Percentiles rank a stretch among this genome's conserved stretches.
These are phyloP conservation scores for Hirundo rustica DNA, from an alignment of 2,797 vertebrate species.

Conservation along the genomic window DNA sequence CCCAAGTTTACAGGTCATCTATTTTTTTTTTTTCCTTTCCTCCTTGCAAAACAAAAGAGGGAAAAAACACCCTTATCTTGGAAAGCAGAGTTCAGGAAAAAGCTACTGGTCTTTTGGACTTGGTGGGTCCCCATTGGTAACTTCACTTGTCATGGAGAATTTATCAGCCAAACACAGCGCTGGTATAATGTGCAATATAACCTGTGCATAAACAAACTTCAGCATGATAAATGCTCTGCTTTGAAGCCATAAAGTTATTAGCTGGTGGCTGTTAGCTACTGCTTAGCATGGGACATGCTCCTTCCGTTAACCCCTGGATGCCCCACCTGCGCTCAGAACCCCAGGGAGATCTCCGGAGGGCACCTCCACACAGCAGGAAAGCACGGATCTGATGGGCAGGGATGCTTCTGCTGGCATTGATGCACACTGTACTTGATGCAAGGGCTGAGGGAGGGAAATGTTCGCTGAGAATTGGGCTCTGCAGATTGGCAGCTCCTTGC, in stretches of 20 bases:
- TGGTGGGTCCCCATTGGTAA: conserved; percentile 48
- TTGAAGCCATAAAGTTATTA: conserved; percentile 89
- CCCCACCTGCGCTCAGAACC: fast-evolving
- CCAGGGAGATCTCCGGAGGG: background rate
- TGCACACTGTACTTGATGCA: background rate
- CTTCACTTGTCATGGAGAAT: conserved; percentile 74
- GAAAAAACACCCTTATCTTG: conserved; percentile 57
- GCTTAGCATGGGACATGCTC: conserved; percentile 51
- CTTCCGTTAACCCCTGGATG: conserved; percentile 64
- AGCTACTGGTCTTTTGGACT: conserved; percentile 74
- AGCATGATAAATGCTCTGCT: conserved; percentile 86
- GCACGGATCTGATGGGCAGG: fast-evolving
- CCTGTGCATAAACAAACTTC: conserved; percentile 87
- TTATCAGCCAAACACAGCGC: conserved; percentile 82
- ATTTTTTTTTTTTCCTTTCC: background rate
- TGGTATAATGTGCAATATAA: conserved; percentile 81
- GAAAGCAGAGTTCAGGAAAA: conserved; percentile 71
- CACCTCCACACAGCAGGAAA: background rate
- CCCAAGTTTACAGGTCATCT: background rate
- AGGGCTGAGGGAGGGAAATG: background rate
- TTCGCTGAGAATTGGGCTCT: background rate
- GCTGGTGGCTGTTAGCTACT: conserved; percentile 88
- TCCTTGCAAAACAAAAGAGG: conserved; percentile 53
- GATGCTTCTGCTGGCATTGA: background rate
- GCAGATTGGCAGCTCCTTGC: background rate